Evolutionary conservation across 2,797 vertebrate species (phyloP).

Genomic region (Centropyge bicolor): DNA sequence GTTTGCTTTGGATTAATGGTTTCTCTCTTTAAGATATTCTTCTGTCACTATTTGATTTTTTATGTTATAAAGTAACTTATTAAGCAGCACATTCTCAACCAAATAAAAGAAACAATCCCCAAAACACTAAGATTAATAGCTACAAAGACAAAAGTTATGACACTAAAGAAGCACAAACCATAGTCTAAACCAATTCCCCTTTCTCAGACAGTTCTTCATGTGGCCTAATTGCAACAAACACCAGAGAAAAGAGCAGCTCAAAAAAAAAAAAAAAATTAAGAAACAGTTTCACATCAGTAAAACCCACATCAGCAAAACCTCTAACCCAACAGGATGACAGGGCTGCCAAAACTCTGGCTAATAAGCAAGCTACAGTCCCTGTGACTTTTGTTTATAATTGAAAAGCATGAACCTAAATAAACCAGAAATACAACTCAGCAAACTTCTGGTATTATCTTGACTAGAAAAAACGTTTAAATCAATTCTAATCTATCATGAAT

Average conservation of each 20-base stretch:
- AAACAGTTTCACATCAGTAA: slow-evolving; percentile 5
- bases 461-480: background rate
- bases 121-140: background rate
- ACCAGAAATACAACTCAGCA: background rate
- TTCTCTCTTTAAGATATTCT: background rate
- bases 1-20: background rate
- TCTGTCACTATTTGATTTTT: background rate
- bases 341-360: background rate
- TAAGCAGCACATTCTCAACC: background rate
- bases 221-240: background rate
- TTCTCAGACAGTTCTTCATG: slow-evolving; percentile 4
- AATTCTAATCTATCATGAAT: background rate
- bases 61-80: background rate
- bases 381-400: background rate
- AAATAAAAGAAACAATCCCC: background rate
- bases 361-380: background rate
- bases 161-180: background rate
- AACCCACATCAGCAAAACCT: slow-evolving; percentile 26
- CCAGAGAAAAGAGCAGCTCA: background rate
- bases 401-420: background rate
- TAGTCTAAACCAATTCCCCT: background rate
- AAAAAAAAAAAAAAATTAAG: background rate
- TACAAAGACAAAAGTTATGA: background rate
- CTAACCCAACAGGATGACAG: background rate
- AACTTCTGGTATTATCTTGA: background rate